These are phyloP conservation scores for Paratilapia polleni DNA, from an alignment of 2,113 vertebrate genomes.

Conservation along the genomic window DNA sequence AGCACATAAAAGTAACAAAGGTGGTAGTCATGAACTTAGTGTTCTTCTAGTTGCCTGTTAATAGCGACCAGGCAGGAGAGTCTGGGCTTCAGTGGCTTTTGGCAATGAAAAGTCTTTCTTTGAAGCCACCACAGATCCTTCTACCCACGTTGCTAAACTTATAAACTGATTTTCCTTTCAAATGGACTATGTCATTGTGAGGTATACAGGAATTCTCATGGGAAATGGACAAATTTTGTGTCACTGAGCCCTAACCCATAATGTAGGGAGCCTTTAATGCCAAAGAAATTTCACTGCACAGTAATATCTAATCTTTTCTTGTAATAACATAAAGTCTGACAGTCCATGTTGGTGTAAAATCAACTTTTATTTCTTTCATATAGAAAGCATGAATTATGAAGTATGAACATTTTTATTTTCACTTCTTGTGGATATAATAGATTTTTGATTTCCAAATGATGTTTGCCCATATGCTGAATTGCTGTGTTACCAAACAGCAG, in stretches of 20 bases:
- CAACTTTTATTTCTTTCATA: neutral
- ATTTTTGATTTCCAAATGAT: neutral
- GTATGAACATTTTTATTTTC: neutral
- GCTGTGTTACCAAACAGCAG: neutral
- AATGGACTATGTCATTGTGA: slow-evolving; percentile 16
- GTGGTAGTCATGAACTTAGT: slow-evolving; percentile 43
- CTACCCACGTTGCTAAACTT: slow-evolving; percentile 47
- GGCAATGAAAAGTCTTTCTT: slow-evolving; percentile 66
- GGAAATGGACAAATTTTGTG: slow-evolving; percentile 22
- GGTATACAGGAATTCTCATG: slow-evolving; percentile 20
- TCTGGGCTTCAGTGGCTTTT: slow-evolving; percentile 54
- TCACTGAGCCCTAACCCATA: neutral
- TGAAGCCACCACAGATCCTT: slow-evolving; percentile 60
- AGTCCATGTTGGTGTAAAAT: neutral
- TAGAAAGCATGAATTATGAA: fast-evolving
- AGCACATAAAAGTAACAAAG: slow-evolving; percentile 16
- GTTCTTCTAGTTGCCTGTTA: slow-evolving; percentile 45
- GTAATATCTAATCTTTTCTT: neutral
- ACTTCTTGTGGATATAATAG: neutral
- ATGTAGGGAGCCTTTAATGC: neutral
- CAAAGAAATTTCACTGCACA: neutral
- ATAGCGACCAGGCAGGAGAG: slow-evolving; percentile 50
- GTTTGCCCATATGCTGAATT: neutral
- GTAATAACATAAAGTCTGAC: neutral
- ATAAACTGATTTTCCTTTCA: slow-evolving; percentile 47